phyloP scores from a whole-genome alignment of 2,113 vertebrate genomes.

The Herpailurus yagouaroundi region DNA sequence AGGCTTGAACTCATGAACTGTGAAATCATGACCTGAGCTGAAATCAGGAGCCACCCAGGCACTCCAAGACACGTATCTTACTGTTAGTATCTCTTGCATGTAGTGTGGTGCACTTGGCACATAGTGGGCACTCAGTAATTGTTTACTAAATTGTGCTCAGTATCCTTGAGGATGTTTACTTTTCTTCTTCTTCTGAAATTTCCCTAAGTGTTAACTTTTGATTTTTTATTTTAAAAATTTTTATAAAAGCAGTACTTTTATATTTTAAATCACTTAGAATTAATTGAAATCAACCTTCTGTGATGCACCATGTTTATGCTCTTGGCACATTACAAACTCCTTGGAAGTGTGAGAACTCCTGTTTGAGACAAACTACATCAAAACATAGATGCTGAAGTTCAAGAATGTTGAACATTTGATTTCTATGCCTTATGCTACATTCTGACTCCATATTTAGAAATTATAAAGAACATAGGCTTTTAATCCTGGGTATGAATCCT shows the following conservation, averaged over 20 bases:
- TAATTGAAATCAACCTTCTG: not conserved
- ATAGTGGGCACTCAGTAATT: slow-evolving; percentile 32
- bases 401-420: not conserved
- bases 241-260: not conserved
- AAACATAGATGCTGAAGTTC: not conserved
- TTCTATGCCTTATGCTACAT: not conserved
- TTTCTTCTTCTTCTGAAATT: not conserved
- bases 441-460: not conserved
- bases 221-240: not conserved
- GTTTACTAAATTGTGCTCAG: not conserved
- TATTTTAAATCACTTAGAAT: slow-evolving; percentile 17
- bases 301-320: not conserved
- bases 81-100: not conserved
- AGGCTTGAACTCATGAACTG: no score
- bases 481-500: not conserved
- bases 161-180: not conserved
- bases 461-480: not conserved
- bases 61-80: not conserved
- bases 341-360: not conserved
- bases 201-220: not conserved
- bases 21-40: no score
- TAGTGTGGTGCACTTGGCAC: not conserved
- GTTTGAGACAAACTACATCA: not conserved
- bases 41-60: no score
- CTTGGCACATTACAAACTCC: not conserved